Base-by-base conservation (phyloP, 64 coral and sea anemone species). In the Stylophora pistillata region DNA sequence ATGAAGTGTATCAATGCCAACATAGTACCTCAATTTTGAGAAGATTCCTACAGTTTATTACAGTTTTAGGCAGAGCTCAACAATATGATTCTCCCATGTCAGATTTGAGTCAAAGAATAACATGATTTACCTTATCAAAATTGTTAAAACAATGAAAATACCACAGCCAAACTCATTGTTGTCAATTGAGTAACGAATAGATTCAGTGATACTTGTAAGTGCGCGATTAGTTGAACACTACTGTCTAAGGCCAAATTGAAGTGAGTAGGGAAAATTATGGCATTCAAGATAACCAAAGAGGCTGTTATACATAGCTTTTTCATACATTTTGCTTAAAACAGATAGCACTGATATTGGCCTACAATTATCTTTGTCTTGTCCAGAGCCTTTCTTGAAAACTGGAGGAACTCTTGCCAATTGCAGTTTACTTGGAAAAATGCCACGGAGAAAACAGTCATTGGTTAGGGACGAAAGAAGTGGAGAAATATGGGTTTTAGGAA, bases 271-370 rank as follows among this genome's bases (percentile, higher is more conserved):
- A 60, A 60, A 12, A 10, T 60, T 60, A 60, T 60, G 58, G 0
- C 58, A 10, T 1, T 5, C 32, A 34, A 89, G 87, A 63, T 60
- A 79, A 23, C 30, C 52, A 29, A 29, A 77, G 21, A 89, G 56
- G 30, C 57, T 56, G 14, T 25, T 41, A 32, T n/a, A 79, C 55
- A 52, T 66, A 4, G 68, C 0, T 17, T 79, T 89, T 58, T 78
- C 74, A 47, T 57, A 89, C 0, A 89, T 68, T 68, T 71, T 89
- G 13, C 56, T 77, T 26, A 82, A 57, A 32, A 81, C 58, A 15
- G 88, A 59, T 56, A 90, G 33, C 10, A 90, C 7, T 18, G 88
- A 81, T 55, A 90, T 82, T 73, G 78, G 88, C 26, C 78, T 33
- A 61, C 58, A 90, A 27, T 90, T 81, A 9, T 28, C 17, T 7